Percentiles rank a stretch among this genome's conserved stretches.
phyloP scores from a whole-genome alignment of 1,140 invertebrate species.

The Camponotus vicinus region DNA sequence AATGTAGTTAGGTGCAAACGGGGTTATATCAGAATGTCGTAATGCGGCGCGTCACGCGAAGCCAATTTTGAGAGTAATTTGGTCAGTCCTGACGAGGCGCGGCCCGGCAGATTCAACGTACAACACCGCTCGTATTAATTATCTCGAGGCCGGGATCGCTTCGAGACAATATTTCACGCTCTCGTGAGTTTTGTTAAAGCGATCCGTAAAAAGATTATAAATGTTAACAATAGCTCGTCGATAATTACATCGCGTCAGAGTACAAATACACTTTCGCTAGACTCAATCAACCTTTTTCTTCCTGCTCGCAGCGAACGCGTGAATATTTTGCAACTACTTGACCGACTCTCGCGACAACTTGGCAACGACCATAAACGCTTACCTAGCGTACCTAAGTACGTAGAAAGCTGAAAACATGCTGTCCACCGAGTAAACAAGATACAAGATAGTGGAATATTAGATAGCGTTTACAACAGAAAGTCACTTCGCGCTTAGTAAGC shows the following conservation, averaged over 20 bases:
- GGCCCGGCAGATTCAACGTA: slow-evolving; percentile 30
- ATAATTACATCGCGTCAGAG: not conserved
- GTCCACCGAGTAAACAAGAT: slow-evolving; percentile 51
- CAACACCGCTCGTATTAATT: slow-evolving; percentile 28
- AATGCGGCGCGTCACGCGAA: slow-evolving; percentile 53
- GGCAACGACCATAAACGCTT: slow-evolving; percentile 26
- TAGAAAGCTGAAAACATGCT: slow-evolving; percentile 42
- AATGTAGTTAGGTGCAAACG: slow-evolving; percentile 56
- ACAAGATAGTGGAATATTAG: slow-evolving; percentile 55
- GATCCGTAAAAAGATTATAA: not conserved
- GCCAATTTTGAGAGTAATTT: slow-evolving; percentile 59
- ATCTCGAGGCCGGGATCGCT: slow-evolving; percentile 7
- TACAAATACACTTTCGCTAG: not conserved
- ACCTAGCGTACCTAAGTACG: slow-evolving; percentile 2
- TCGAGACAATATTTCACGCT: slow-evolving; percentile 39
- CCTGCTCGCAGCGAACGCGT: not conserved
- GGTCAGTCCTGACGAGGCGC: slow-evolving; percentile 48
- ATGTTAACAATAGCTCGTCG: not conserved
- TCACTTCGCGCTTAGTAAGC: slow-evolving; percentile 47
- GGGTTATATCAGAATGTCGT: slow-evolving; percentile 58
- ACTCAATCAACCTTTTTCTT: not conserved
- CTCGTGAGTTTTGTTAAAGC: not conserved
- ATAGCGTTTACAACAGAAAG: slow-evolving; percentile 37
- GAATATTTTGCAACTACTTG: slow-evolving; percentile 30
- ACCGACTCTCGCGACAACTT: slow-evolving; percentile 35